Evolutionary conservation across 1,140 invertebrate genomes (phyloP).

Genomic region (Drosophila auraria): DNA sequence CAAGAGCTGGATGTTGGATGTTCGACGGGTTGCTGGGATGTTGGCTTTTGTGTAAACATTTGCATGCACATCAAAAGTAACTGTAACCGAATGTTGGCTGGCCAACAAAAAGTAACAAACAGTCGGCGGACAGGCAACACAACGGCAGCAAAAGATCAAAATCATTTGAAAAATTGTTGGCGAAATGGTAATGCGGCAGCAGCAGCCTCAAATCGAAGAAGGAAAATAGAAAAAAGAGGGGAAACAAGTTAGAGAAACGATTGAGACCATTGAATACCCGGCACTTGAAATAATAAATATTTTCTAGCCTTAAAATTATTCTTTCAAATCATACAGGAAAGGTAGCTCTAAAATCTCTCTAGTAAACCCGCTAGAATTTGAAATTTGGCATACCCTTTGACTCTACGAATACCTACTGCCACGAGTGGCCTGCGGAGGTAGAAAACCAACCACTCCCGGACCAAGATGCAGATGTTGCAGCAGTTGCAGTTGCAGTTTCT

Average conservation of each 20-base stretch:
- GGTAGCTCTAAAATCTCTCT: neutral
- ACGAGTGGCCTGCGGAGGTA: conserved; percentile 11
- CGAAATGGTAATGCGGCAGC: conserved; percentile 37
- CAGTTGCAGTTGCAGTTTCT: conserved; percentile 54
- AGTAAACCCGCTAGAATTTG: neutral
- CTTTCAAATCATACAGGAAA: no score
- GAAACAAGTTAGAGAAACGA: neutral
- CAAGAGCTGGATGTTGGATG: neutral
- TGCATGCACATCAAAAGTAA: conserved; percentile 64
- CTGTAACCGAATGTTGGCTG: conserved; percentile 42
- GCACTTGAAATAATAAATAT: neutral
- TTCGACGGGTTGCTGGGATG: conserved; percentile 10
- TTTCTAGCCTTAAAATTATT: neutral
- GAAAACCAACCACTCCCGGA: conserved; percentile 47
- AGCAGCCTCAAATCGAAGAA: conserved; percentile 39
- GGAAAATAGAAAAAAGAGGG: conserved; percentile 10
- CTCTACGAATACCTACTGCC: neutral
- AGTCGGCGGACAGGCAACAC: conserved; percentile 29
- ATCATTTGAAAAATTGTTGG: conserved; percentile 58
- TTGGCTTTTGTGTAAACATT: conserved; percentile 53
- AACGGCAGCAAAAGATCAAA: conserved; percentile 53
- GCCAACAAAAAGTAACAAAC: conserved; percentile 48
- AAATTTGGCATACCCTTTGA: neutral
- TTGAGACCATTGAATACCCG: conserved; percentile 6
- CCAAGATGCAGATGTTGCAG: conserved; percentile 29